Percentiles rank a stretch among this genome's conserved stretches.
phyloP scores from a whole-genome alignment of 2,113 vertebrate species.

The Leptobrachium ailaonicum region DNA sequence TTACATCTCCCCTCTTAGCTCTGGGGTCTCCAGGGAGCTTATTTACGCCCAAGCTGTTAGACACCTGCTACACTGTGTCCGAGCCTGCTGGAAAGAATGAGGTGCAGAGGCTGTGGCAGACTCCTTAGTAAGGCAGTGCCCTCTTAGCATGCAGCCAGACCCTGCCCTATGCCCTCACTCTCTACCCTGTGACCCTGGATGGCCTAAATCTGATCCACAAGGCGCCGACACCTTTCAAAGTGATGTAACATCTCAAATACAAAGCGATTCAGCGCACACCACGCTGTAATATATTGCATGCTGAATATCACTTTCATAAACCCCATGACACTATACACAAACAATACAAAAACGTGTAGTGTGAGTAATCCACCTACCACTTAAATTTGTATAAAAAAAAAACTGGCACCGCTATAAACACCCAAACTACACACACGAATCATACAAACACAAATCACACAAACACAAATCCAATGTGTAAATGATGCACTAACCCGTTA shows the following conservation, averaged over 20 bases:
- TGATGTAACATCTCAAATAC: neutral
- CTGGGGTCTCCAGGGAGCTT: slow-evolving; percentile 19
- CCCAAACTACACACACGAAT: too few species aligned
- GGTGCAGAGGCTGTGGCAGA: slow-evolving; percentile 18
- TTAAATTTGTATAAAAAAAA: too few species aligned
- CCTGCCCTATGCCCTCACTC: slow-evolving; percentile 20
- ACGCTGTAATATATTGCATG: neutral
- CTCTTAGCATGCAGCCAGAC: neutral
- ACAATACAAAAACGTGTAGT: too few species aligned
- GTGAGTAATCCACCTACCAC: too few species aligned
- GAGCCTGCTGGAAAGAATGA: slow-evolving; percentile 13
- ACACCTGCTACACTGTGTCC: slow-evolving; percentile 40
- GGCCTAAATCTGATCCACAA: slow-evolving; percentile 32
- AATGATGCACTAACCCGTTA: too few species aligned
- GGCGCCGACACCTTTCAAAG: neutral
- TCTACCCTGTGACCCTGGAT: slow-evolving; percentile 32
- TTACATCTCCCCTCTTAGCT: slow-evolving; percentile 11
- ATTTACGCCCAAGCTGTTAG: slow-evolving; percentile 27
- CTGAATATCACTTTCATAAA: neutral
- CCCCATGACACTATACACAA: neutral
- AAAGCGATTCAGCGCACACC: neutral
- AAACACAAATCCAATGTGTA: too few species aligned
- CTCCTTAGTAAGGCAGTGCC: neutral
- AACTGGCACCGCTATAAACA: too few species aligned
- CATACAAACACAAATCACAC: too few species aligned